Base-by-base conservation (phyloP, 1,140 invertebrate species). In the Cardiocondyla obscurior region DNA sequence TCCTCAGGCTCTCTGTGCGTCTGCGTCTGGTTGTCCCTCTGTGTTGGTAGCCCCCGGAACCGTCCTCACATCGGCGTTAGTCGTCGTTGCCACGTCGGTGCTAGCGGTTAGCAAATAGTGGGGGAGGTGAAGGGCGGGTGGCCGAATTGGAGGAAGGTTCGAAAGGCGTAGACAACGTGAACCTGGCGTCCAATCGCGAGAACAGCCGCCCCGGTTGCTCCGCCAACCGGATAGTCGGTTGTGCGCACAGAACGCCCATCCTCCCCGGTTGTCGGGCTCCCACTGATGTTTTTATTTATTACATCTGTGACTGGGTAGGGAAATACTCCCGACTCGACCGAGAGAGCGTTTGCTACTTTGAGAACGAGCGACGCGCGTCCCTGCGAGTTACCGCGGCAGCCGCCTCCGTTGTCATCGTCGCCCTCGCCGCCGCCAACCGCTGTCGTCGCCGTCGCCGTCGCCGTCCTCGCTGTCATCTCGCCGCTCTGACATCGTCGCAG, bases 211-310 rank as follows among this genome's bases (percentile, higher is more conserved):
- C 85, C 72, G 73, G 81, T 79, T 55, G 69, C 86, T 90, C 90
- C 89, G 79, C 89, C 88, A 92, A 90, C 89, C 89, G 86, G 85
- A 73, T 88, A 84, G 77, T 82, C 86, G 81, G 82, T 89, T 91
- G 91, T 90, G 93, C 92, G 91, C 90, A 88, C 88, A 87, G 84
- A 87, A 83, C 89, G 90, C 92, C 89, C 88, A 87, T 88, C 87
- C 85, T 90, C 92, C 92, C 91, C 89, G 89, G 87, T 83, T 84
- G 46, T 64, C 36, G 58, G 79, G 90, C 93, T 95, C 94, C 94
- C 93, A 94, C 92, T 92, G 94, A 94, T 95, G 95, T 95, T 95
- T 95, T 95, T 95, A 95, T 95, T 95, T 95, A 95, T 95, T 95
- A 95, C 95, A 95, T 95, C 95, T 95, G 95, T 95, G 95, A 94